phyloP scores from a whole-genome alignment of 2,797 vertebrate species.

The Euphonia xanthogaster region DNA sequence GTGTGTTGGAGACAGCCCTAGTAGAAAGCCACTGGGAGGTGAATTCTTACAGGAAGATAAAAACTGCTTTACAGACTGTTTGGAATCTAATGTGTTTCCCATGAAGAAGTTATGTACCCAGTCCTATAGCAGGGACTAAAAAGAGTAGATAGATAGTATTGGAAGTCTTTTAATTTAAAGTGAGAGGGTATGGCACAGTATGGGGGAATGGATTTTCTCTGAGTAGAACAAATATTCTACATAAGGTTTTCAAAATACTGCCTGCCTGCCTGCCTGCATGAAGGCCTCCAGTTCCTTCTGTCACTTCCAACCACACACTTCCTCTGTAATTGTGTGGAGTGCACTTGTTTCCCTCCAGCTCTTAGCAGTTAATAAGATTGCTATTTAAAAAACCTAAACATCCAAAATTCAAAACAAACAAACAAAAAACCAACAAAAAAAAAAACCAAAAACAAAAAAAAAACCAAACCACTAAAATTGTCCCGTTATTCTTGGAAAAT shows the following conservation, averaged over 20 bases:
- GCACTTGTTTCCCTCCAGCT: constrained; percentile 4
- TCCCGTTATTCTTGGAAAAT: not conserved
- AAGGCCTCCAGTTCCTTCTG: not conserved
- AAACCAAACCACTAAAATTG: accelerated
- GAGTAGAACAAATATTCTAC: not conserved
- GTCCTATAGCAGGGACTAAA: not conserved
- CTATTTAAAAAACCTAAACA: not conserved
- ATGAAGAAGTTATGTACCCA: not conserved
- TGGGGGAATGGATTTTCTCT: constrained; percentile 17
- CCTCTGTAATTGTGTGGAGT: not conserved
- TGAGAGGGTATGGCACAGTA: not conserved
- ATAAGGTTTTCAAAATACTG: constrained; percentile 33
- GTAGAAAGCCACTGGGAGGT: not conserved
- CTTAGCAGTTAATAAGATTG: not conserved
- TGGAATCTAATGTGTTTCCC: not conserved
- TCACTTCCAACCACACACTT: not conserved
- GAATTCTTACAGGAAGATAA: not conserved
- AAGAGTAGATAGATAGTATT: not conserved
- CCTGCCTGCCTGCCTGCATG: not conserved
- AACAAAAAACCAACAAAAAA: not conserved
- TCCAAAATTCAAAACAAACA: not conserved
- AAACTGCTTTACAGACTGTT: not conserved
- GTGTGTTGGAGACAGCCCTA: not conserved
- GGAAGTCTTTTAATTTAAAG: not conserved
- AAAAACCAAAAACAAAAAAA: not conserved